phyloP scores from a whole-genome alignment of 2,888 invertebrate genomes.

The Anagyrus pseudococci region DNA sequence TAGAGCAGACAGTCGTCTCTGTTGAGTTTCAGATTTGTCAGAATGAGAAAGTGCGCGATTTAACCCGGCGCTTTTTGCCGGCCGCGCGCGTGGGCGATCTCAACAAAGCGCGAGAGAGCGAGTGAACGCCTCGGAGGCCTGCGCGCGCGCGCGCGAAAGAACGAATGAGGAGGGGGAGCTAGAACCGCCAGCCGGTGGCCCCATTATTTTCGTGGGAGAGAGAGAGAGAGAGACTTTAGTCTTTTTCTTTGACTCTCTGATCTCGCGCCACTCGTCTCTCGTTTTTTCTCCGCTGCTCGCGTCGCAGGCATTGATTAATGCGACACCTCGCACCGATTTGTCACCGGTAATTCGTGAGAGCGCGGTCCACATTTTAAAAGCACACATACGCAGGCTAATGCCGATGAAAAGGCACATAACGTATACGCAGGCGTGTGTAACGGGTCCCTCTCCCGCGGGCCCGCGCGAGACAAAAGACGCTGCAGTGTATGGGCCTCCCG shows the following conservation, averaged over 20 bases:
- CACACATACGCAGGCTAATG: too few relatives aligned
- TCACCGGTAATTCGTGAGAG: conserved; percentile 29
- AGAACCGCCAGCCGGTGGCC: not conserved
- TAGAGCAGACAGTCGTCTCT: too few relatives aligned
- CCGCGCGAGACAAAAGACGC: not conserved
- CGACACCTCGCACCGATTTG: conserved; percentile 24
- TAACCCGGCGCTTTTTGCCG: not conserved
- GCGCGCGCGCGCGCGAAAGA: not conserved
- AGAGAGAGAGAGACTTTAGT: too few relatives aligned
- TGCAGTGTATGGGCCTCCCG: not conserved
- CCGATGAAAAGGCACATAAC: too few relatives aligned
- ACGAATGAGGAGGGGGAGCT: not conserved
- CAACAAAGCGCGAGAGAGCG: too few relatives aligned
- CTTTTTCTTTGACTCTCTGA: too few relatives aligned
- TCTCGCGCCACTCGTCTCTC: not conserved
- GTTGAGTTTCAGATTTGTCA: not conserved
- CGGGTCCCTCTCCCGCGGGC: too few relatives aligned
- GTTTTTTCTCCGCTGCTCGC: not conserved
- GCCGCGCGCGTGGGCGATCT: not conserved
- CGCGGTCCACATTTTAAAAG: too few relatives aligned
- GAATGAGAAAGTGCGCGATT: not conserved
- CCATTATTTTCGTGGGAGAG: conserved; percentile 25
- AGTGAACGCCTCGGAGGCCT: not conserved
- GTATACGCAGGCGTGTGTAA: too few relatives aligned
- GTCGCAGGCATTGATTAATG: conserved; percentile 26